Percentiles rank a stretch among this genome's conserved stretches.
Conservation (phyloP, 2,888 invertebrate species). For the Caenorhabditis macrosperma region DNA sequence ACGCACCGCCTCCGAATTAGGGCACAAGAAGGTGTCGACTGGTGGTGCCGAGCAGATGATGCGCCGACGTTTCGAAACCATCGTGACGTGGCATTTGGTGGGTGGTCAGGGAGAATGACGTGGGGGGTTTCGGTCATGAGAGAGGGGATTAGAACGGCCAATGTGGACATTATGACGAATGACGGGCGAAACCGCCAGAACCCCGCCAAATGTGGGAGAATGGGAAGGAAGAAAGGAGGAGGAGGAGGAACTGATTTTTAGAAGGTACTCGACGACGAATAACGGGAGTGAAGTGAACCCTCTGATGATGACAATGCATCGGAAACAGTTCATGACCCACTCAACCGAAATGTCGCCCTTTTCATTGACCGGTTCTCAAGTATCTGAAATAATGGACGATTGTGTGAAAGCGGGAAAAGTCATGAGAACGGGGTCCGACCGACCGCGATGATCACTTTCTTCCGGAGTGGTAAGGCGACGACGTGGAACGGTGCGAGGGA, state of each 20-base stretch:
- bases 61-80: constrained; percentile 25
- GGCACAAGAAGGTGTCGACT: background rate
- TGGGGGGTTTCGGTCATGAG: constrained; percentile 31
- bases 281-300: constrained; percentile 1
- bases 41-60: constrained; percentile 11
- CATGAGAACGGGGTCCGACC: background rate
- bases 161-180: constrained; percentile 56
- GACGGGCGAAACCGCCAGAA: background rate
- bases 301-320: background rate
- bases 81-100: constrained; percentile 37
- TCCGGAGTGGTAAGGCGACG: constrained; percentile 25
- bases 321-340: constrained; percentile 43
- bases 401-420: constrained; percentile 6
- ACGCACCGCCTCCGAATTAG: constrained; percentile 15
- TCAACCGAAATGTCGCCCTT: constrained; percentile 21
- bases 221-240: background rate
- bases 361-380: constrained; percentile 52
- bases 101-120: constrained; percentile 43
- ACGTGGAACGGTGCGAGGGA: constrained; percentile 36
- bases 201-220: background rate
- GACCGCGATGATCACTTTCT: background rate
- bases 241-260: constrained; percentile 1
- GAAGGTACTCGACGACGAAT: background rate
- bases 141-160: constrained; percentile 48
- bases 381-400: constrained; percentile 42